Evolutionary conservation across 2,888 invertebrate genomes (phyloP).

Genomic region (Caenorhabditis uteleia): DNA sequence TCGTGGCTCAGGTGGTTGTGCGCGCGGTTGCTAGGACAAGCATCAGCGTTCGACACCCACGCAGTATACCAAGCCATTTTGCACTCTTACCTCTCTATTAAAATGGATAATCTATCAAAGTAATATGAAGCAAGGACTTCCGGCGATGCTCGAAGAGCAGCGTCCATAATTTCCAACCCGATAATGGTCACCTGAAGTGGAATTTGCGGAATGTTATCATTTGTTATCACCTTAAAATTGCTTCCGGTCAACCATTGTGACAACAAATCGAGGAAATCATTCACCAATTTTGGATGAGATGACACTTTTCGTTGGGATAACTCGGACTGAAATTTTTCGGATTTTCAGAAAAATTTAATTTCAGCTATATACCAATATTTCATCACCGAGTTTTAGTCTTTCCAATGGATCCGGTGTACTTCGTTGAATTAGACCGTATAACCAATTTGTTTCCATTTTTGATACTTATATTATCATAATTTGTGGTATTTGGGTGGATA

Average conservation of each 20-base stretch:
- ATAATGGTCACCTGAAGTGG: conserved; percentile 25
- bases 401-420: conserved; percentile 35
- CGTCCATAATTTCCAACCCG: conserved; percentile 24
- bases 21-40: no score
- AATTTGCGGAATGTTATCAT: no score
- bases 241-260: conserved; percentile 35
- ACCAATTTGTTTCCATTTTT: conserved; percentile 37
- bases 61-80: no score
- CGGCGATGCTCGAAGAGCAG: conserved; percentile 17
- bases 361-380: conserved; percentile 21
- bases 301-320: conserved; percentile 31
- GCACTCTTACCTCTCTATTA: conserved; percentile 21
- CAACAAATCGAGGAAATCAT: conserved; percentile 39
- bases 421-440: conserved; percentile 21
- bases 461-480: no score
- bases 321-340: conserved; percentile 17
- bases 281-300: conserved; percentile 33
- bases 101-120: conserved; percentile 20
- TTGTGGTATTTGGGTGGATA: no score
- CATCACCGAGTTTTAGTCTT: conserved; percentile 33
- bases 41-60: no score
- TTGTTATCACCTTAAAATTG: conserved; percentile 41
- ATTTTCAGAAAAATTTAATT: no score
- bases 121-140: conserved; percentile 35
- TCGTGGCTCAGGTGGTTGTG: no score